Conservation (phyloP, 2,797 vertebrate species). For the Tamandua tetradactyla region DNA sequence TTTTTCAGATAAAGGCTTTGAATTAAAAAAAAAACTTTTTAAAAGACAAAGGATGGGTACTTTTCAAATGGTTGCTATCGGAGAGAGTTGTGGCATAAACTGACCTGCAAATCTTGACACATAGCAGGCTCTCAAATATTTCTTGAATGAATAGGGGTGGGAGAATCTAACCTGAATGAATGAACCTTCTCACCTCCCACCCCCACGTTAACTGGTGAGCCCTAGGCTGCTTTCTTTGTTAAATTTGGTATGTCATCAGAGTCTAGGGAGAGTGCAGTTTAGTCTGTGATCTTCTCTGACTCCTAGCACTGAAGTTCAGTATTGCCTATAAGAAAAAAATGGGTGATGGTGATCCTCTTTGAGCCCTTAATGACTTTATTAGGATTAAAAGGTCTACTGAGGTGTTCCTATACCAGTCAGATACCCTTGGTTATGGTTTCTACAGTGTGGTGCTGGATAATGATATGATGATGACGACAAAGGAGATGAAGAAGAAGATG, state of each 20-base stretch:
- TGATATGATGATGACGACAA: not conserved
- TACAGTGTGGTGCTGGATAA: not conserved
- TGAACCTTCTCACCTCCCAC: not conserved
- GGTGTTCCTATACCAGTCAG: not conserved
- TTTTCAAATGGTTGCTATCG: slow-evolving; percentile 20
- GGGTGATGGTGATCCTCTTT: not conserved
- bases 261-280: not conserved
- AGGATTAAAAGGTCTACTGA: not conserved
- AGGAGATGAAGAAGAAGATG: not conserved
- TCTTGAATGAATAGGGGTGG: not conserved
- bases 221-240: not conserved
- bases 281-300: not conserved
- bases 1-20: slow-evolving; percentile 48
- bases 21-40: slow-evolving; percentile 24
- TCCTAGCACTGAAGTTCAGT: not conserved
- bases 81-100: not conserved
- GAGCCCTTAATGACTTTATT: not conserved
- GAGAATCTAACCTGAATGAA: too few species aligned
- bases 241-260: not conserved
- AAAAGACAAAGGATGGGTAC: not conserved
- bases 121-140: not conserved
- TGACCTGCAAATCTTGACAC: not conserved
- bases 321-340: not conserved
- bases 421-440: not conserved
- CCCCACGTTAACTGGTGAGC: not conserved